phyloP scores from a whole-genome alignment of 2,113 vertebrate genomes.

The Neodon shergylaensis region DNA sequence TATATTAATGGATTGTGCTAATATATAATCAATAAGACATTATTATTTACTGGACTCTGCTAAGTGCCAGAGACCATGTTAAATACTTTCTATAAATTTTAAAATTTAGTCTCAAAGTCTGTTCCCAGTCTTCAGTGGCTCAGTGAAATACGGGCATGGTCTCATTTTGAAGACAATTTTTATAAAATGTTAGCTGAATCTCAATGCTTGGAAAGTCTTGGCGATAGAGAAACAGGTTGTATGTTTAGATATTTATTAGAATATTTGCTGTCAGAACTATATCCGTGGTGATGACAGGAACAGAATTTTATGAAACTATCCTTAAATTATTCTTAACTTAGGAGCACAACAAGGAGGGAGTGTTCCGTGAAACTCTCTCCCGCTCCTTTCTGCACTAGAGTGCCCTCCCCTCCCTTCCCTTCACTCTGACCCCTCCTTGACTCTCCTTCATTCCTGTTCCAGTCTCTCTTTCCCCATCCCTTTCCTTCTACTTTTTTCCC shows the following conservation, averaged over 20 bases:
- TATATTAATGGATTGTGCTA: neutral
- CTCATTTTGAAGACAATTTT: conserved; percentile 48
- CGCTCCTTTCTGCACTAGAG: neutral
- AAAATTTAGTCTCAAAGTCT: neutral
- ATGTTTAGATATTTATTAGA: conserved; percentile 22
- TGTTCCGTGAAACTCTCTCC: neutral
- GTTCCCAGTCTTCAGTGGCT: neutral
- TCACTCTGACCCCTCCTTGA: neutral
- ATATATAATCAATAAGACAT: neutral
- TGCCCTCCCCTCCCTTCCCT: too few species aligned
- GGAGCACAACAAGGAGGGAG: neutral
- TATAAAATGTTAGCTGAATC: conserved; percentile 42
- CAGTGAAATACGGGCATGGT: neutral
- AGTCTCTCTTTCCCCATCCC: neutral
- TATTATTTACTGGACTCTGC: neutral
- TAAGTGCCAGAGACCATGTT: neutral
- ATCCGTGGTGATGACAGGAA: neutral
- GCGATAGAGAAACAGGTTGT: neutral
- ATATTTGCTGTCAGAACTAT: conserved; percentile 36
- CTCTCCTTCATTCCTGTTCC: neutral
- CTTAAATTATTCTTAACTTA: neutral
- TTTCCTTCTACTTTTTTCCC: too few species aligned
- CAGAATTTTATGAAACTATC: neutral
- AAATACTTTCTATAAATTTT: neutral
- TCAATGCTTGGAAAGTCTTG: conserved; percentile 13